Evolutionary conservation across 2,797 vertebrate species (phyloP), one percentile per base, ranked within the genome.

Genomic region (Semotilus atromaculatus): DNA sequence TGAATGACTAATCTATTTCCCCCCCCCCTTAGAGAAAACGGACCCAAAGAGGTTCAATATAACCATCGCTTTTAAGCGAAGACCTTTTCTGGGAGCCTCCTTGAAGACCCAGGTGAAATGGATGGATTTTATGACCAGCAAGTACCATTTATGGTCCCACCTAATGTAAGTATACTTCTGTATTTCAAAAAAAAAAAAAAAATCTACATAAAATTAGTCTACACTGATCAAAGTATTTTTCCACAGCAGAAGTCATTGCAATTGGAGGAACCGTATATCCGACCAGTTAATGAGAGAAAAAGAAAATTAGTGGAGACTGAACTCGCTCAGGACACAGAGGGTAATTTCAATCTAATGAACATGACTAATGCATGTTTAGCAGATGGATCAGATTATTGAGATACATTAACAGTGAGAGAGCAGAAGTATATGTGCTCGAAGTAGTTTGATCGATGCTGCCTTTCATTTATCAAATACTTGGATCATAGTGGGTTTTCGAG

Each of bases 121-220:
- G 98, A 99, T 80, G 96, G 96, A 91, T 99, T 99, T 96, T 99
- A 98, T 80, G 98, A 99, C 93, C 97, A 98, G 94, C 97, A 98
- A 94, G 97, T 99, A 91, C 98, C 98, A 87, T 98, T 97, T 93
- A 95, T 98, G 96, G 95, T 96, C 88, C 96, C 97, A 89, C 89
- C 94, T 84, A 97, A 95, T 91, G 97, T 98, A 95, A 97, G 97
- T 96, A 90, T 11, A 26, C 4, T 38, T 34, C 5, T 43, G 5
- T 3, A 23, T n/a, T n/a, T 21, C 26, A 16, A 16, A 26, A 38
- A 85, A 13, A 3, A 10, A 58, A 2, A 2, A 21, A 10, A 5
- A 58, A 4, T n/a, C 45, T 11, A 38, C 19, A 62, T 83, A 64
- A 75, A 64, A 70, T 58, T 29, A 43, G 40, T 58, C 64, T 8